phyloP scores from a whole-genome alignment of 2,113 vertebrate genomes.

The Chaenocephalus aceratus region DNA sequence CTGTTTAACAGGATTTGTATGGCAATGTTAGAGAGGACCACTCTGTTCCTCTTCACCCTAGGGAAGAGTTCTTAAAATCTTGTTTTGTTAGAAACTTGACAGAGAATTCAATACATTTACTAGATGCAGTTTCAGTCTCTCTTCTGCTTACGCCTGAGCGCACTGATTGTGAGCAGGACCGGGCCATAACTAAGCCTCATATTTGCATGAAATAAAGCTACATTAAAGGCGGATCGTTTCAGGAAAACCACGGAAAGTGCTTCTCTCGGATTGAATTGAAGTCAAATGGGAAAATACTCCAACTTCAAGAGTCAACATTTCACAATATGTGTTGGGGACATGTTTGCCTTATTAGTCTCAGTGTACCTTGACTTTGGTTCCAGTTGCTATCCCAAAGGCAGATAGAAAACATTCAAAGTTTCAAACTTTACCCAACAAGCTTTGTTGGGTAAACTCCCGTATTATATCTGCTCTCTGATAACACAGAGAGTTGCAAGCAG shows the following conservation, averaged over 20 bases:
- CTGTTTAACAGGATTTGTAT: not conserved
- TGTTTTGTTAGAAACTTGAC: not conserved
- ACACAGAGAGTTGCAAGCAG: no score
- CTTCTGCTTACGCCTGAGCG: not conserved
- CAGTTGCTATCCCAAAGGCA: not conserved
- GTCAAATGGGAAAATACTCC: not conserved
- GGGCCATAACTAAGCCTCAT: not conserved
- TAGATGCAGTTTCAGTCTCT: slow-evolving; percentile 2
- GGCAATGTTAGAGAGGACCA: not conserved
- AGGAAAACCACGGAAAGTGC: no score
- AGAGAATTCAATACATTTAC: not conserved
- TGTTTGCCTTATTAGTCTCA: not conserved
- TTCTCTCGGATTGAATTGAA: not conserved
- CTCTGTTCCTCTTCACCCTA: not conserved
- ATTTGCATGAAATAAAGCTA: not conserved
- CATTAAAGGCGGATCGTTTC: not conserved
- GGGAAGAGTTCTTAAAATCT: not conserved
- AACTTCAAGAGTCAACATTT: slow-evolving; percentile 3
- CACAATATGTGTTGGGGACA: not conserved
- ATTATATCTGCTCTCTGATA: no score
- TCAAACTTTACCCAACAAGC: not conserved
- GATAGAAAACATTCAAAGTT: not conserved
- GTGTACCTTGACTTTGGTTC: not conserved
- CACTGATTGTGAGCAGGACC: not conserved
- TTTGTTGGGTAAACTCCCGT: no score